Percentiles rank a stretch among this genome's conserved stretches.
Evolutionary conservation across 2,797 vertebrate genomes (phyloP).

Genomic region (Odontamblyopus rebecca): DNA sequence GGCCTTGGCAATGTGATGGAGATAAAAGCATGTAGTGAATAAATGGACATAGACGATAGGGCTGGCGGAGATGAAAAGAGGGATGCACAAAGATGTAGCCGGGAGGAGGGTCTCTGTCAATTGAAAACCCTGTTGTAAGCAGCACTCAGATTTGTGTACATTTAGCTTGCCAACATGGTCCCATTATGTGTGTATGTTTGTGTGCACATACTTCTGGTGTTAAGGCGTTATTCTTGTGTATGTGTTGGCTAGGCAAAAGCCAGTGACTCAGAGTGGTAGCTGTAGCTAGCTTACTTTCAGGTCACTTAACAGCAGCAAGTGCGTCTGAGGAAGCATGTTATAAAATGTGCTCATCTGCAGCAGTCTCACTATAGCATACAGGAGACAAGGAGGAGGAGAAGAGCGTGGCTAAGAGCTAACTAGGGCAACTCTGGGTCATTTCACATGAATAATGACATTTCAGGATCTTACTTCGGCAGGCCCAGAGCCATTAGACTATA

Average conservation of each 20-base stretch:
- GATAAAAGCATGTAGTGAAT: conserved; percentile 56
- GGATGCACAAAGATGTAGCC: conserved; percentile 26
- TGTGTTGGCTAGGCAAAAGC: conserved; percentile 59
- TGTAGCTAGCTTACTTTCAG: conserved; percentile 74
- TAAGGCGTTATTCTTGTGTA: conserved; percentile 53
- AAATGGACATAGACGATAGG: conserved; percentile 37
- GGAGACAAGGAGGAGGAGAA: conserved; percentile 26
- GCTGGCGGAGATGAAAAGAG: conserved; percentile 23
- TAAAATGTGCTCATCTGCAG: conserved; percentile 59
- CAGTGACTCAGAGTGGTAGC: conserved; percentile 70
- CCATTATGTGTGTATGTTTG: conserved; percentile 28
- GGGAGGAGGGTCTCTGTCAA: conserved; percentile 28
- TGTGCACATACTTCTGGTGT: conserved; percentile 35
- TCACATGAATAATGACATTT: conserved; percentile 74
- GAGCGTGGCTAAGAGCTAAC: conserved; percentile 59
- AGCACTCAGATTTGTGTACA: conserved; percentile 43
- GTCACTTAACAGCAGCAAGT: conserved; percentile 76
- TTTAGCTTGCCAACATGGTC: conserved; percentile 43
- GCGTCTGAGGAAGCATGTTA: conserved; percentile 70
- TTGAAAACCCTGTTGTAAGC: conserved; percentile 30
- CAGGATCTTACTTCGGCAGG: conserved; percentile 54
- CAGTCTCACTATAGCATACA: conserved; percentile 44
- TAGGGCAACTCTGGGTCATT: conserved; percentile 69
- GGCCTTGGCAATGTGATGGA: conserved; percentile 53
- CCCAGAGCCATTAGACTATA: conserved; percentile 47